phyloP scores from a whole-genome alignment of 2,888 invertebrate species.

The Nebria salina region DNA sequence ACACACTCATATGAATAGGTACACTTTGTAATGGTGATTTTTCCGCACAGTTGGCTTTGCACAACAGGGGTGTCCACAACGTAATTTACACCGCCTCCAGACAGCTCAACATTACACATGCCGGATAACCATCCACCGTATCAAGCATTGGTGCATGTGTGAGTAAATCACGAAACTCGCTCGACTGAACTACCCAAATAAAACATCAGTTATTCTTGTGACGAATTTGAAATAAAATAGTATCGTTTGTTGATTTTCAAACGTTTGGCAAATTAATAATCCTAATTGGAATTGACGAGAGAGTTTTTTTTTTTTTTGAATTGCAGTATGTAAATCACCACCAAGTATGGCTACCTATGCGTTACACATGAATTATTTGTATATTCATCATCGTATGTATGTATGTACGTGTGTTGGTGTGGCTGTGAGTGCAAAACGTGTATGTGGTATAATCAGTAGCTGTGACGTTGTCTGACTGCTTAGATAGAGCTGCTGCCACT shows the following conservation, averaged over 20 bases:
- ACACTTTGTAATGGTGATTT: conserved; percentile 23
- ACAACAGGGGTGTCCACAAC: conserved; percentile 29
- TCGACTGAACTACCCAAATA: no score
- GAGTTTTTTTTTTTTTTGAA: no score
- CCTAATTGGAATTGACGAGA: no score
- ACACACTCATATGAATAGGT: neutral
- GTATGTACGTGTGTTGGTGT: neutral
- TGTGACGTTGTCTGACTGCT: conserved; percentile 9
- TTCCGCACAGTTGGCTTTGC: conserved; percentile 28
- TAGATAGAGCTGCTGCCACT: conserved; percentile 9
- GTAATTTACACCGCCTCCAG: neutral
- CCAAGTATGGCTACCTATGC: neutral
- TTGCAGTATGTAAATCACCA: neutral
- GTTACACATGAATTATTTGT: neutral
- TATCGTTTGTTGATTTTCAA: no score
- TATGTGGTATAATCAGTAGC: conserved; percentile 19
- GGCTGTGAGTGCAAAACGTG: neutral
- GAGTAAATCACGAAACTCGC: no score
- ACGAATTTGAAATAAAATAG: no score
- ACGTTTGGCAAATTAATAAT: no score
- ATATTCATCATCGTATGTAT: neutral
- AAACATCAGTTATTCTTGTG: no score
- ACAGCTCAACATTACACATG: conserved; percentile 21
- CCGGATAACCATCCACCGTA: conserved; percentile 27
- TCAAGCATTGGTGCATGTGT: neutral